Conservation (phyloP, 2,888 invertebrate genomes). For the Junonia oenone region DNA sequence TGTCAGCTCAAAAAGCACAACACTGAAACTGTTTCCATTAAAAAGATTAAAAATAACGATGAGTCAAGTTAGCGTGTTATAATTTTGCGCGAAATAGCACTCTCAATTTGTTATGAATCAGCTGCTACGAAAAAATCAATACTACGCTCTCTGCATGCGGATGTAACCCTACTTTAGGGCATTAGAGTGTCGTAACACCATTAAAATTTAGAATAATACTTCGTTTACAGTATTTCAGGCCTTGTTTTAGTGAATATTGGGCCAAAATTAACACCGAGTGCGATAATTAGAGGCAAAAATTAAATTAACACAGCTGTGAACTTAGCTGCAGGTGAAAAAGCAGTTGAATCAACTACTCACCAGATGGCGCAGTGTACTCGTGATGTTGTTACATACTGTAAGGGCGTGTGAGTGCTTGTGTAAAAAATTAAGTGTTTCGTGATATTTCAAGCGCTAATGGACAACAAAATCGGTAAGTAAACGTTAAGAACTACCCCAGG, state of each 20-base stretch:
- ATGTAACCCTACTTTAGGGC: constrained; percentile 13
- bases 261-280: constrained; percentile 36
- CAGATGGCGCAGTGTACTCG: constrained; percentile 76
- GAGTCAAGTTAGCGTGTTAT: constrained; percentile 47
- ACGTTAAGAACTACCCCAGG: constrained; percentile 39
- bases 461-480: constrained; percentile 65
- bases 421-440: constrained; percentile 73
- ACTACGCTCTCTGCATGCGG: constrained; percentile 35
- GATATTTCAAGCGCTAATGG: constrained; percentile 63
- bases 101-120: constrained; percentile 52
- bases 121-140: constrained; percentile 70
- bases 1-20: constrained; percentile 7
- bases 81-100: constrained; percentile 52
- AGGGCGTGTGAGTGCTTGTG: constrained; percentile 79
- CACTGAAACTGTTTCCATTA: constrained; percentile 26
- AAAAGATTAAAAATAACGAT: constrained; percentile 51
- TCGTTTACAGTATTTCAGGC: constrained; percentile 19
- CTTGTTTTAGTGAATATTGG: constrained; percentile 34
- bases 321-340: constrained; percentile 49
- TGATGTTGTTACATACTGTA: constrained; percentile 74
- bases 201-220: constrained; percentile 3
- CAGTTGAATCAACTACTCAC: constrained; percentile 40
- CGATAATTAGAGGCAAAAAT: constrained; percentile 44
- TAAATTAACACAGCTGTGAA: constrained; percentile 57
- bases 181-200: background rate